phyloP scores from a whole-genome alignment of 2,113 vertebrate genomes.

The Xiphias gladius region DNA sequence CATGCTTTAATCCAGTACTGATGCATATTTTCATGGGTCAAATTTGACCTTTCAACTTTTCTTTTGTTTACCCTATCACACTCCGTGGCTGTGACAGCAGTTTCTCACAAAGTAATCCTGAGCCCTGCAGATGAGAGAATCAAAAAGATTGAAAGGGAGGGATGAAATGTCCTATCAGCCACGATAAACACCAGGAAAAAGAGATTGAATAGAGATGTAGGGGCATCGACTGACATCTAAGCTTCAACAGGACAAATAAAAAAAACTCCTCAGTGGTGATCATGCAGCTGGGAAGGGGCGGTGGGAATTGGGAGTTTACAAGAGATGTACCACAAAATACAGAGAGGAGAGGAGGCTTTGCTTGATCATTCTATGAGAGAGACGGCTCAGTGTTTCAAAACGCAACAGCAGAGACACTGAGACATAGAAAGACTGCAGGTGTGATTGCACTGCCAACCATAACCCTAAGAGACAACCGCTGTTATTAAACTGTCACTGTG shows the following conservation, averaged over 20 bases:
- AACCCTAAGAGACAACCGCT: conserved; percentile 61
- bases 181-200: conserved; percentile 56
- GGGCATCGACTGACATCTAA: conserved; percentile 63
- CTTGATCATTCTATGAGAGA: conserved; percentile 35
- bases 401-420: conserved; percentile 11
- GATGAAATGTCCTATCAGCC: conserved; percentile 50
- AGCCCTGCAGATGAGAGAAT: conserved; percentile 32
- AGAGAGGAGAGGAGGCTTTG: conserved; percentile 5
- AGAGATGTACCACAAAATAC: conserved; percentile 40
- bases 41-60: neutral
- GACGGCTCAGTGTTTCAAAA: conserved; percentile 50
- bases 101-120: conserved; percentile 22
- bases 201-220: conserved; percentile 68
- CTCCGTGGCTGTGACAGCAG: conserved; percentile 31
- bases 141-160: conserved; percentile 37
- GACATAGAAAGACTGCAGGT: conserved; percentile 32
- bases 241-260: conserved; percentile 58
- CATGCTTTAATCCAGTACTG: conserved; percentile 5
- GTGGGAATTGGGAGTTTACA: conserved; percentile 44
- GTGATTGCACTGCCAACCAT: conserved; percentile 55
- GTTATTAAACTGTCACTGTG: conserved; percentile 69
- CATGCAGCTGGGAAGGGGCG: conserved; percentile 20
- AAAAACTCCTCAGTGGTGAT: conserved; percentile 53
- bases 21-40: conserved; percentile 1
- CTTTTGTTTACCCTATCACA: neutral